Conservation (phyloP, 2,797 vertebrate species). For the Coendou prehensilis region DNA sequence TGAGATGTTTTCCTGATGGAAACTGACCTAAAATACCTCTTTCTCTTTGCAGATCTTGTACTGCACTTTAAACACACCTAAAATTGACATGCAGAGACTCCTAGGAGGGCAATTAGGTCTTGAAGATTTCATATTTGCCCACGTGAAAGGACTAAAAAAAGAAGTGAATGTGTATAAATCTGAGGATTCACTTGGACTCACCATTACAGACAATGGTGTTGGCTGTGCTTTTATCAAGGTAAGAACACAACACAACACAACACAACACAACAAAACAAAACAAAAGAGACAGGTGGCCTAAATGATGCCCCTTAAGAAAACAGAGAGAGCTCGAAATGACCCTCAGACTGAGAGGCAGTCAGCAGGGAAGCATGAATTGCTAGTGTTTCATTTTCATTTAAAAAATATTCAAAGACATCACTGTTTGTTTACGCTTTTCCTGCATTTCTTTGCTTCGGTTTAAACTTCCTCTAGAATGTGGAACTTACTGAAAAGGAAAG, state of each 20-base stretch:
- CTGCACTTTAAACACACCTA: conserved; percentile 98
- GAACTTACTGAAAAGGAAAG: background rate
- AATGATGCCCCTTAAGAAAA: background rate
- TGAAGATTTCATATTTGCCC: conserved; percentile 99
- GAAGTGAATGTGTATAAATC: conserved; percentile 95
- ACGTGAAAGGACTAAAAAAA: conserved; percentile 95
- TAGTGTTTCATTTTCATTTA: background rate
- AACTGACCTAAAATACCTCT: conserved; percentile 36
- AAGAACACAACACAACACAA: conserved; percentile 66
- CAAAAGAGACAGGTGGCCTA: background rate
- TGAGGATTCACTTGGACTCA: conserved; percentile 96
- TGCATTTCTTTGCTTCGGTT: conserved; percentile 47
- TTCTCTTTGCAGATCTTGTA: conserved; percentile 94
- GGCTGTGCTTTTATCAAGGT: conserved; percentile 98
- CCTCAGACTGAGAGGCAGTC: background rate
- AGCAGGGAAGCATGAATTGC: background rate
- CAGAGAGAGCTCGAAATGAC: conserved; percentile 1
- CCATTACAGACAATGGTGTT: conserved; percentile 97
- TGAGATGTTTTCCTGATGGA: conserved; percentile 42
- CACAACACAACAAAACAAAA: background rate
- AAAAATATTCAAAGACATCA: background rate
- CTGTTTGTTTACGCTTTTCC: background rate
- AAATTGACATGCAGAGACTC: conserved; percentile 97
- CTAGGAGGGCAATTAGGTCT: conserved; percentile 97
- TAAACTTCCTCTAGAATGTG: conserved; percentile 21